phyloP scores from a whole-genome alignment of 2,888 invertebrate species.

The Clepsis dumicolana region DNA sequence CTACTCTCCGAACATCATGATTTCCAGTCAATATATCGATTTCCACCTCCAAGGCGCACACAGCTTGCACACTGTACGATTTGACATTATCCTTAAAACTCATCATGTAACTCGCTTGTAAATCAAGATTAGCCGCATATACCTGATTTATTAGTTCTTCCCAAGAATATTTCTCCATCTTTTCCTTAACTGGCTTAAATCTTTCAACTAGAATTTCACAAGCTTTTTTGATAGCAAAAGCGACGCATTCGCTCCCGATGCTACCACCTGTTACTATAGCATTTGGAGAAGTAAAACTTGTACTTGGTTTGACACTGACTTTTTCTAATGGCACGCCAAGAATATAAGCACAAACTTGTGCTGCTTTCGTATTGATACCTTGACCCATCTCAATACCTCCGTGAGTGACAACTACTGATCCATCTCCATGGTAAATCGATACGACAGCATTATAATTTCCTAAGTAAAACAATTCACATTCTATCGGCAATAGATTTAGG shows the following conservation, averaged over 20 bases:
- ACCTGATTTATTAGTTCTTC: slow-evolving; percentile 83
- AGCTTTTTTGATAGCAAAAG: slow-evolving; percentile 55
- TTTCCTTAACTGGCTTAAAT: slow-evolving; percentile 73
- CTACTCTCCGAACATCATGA: slow-evolving; percentile 87
- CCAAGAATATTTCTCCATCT: slow-evolving; percentile 84
- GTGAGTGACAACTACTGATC: slow-evolving; percentile 88
- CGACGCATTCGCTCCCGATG: slow-evolving; percentile 84
- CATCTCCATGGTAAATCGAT: slow-evolving; percentile 88
- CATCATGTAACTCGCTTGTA: slow-evolving; percentile 83
- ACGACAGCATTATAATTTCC: slow-evolving; percentile 77
- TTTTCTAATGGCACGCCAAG: slow-evolving; percentile 88
- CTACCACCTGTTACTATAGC: slow-evolving; percentile 86
- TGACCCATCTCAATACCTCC: slow-evolving; percentile 91
- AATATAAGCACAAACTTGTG: slow-evolving; percentile 89
- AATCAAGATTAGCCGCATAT: slow-evolving; percentile 75
- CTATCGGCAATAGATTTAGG: slow-evolving; percentile 68
- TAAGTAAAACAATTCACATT: slow-evolving; percentile 84
- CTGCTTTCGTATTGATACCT: slow-evolving; percentile 91
- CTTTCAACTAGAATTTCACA: slow-evolving; percentile 59
- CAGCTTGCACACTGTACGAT: slow-evolving; percentile 86
- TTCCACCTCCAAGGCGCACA: slow-evolving; percentile 89
- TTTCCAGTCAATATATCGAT: slow-evolving; percentile 93
- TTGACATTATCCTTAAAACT: slow-evolving; percentile 69
- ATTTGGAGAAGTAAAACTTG: slow-evolving; percentile 85
- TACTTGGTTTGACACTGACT: slow-evolving; percentile 86